phyloP scores from a whole-genome alignment of 2,113 vertebrate species.

The Anser cygnoides region DNA sequence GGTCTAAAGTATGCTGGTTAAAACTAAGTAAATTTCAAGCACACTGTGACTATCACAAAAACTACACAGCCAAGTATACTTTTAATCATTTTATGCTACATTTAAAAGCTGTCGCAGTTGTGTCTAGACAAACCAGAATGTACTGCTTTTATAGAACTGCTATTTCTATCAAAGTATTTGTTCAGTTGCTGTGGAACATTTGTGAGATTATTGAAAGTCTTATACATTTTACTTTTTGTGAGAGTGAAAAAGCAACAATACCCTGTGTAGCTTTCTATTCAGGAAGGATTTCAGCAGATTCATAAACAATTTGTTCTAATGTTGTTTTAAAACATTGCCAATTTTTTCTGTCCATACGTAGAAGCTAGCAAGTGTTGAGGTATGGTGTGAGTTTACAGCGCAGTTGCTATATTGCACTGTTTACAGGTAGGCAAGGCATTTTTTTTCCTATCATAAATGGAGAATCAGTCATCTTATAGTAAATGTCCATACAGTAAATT shows the following conservation, averaged over 20 bases:
- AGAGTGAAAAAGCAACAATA: constrained; percentile 39
- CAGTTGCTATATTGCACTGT: background rate
- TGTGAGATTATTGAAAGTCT: constrained; percentile 31
- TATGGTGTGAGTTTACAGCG: background rate
- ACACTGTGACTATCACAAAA: constrained; percentile 60
- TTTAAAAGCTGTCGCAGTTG: background rate
- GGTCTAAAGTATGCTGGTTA: constrained; percentile 48
- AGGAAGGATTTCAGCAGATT: constrained; percentile 55
- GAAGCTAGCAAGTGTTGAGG: background rate
- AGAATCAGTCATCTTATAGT: background rate
- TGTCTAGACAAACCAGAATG: constrained; percentile 37
- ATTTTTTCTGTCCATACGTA: background rate
- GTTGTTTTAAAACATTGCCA: constrained; percentile 65
- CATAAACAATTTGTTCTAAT: constrained; percentile 45
- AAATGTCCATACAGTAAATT: background rate
- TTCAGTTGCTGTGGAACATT: constrained; percentile 33
- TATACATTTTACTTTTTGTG: constrained; percentile 42
- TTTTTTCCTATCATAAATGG: background rate
- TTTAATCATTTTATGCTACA: constrained; percentile 9
- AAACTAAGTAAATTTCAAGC: constrained; percentile 49
- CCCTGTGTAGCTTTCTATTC: constrained; percentile 57
- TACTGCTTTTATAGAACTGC: constrained; percentile 23
- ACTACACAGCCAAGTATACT: constrained; percentile 16
- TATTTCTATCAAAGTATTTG: constrained; percentile 45
- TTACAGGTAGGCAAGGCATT: background rate